These are phyloP conservation scores for Tetragnatha montana DNA, from an alignment of 2,888 invertebrate species.

Conservation along the genomic window DNA sequence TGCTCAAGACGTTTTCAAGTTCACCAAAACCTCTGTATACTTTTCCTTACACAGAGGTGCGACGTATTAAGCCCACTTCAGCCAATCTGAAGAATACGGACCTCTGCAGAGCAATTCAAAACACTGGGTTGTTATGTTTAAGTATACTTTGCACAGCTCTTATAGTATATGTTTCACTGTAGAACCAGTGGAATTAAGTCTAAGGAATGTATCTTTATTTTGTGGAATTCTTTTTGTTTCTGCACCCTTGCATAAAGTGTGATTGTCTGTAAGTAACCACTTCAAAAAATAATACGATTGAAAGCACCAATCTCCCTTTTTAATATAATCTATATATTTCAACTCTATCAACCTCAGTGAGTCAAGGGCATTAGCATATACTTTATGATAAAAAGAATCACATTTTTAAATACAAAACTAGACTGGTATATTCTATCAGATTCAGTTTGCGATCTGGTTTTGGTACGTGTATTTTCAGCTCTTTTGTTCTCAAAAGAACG, in stretches of 20 bases:
- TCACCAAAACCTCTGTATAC: background rate
- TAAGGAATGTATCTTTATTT: constrained; percentile 19
- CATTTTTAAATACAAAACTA: constrained; percentile 43
- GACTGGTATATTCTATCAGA: constrained; percentile 14
- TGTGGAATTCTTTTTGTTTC: constrained; percentile 15
- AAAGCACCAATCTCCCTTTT: constrained; percentile 42
- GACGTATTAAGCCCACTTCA: background rate
- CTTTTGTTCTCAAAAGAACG: too few relatives aligned
- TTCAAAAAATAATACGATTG: constrained; percentile 57
- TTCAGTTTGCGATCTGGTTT: constrained; percentile 17
- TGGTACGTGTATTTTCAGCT: too few relatives aligned
- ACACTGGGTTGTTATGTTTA: constrained; percentile 30
- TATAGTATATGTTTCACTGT: constrained; percentile 43
- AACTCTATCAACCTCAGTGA: background rate
- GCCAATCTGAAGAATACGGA: constrained; percentile 28
- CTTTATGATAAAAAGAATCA: constrained; percentile 38
- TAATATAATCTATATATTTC: constrained; percentile 44
- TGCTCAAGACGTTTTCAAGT: background rate
- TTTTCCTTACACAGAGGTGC: background rate
- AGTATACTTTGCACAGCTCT: constrained; percentile 17
- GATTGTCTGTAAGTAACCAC: constrained; percentile 65
- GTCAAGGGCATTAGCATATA: constrained; percentile 10
- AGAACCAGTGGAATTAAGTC: constrained; percentile 51
- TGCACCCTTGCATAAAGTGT: constrained; percentile 33
- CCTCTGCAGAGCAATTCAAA: constrained; percentile 54